Base-by-base conservation (phyloP, 2,888 invertebrate genomes). In the Hemicrepidius hirtus region DNA sequence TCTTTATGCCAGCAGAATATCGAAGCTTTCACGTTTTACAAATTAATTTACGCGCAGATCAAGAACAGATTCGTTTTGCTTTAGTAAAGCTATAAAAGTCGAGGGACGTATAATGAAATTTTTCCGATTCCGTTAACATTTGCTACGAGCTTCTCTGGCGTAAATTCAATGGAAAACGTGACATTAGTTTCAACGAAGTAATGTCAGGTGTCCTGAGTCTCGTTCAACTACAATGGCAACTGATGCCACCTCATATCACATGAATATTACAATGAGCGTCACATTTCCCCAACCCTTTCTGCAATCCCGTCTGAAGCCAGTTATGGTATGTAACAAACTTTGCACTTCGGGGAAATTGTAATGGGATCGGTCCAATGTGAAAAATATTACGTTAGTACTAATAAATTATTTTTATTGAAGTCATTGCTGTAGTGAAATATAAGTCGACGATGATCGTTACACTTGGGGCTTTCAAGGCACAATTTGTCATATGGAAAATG, bases 181-280 rank as follows among this genome's bases (percentile, higher is more conserved):
- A 55, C 55, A 55, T 55, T 55, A 55, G 55, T 55, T 28, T 10
- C 55, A 55, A 55, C 55, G 55, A 55, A 55, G 55, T 18, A 55
- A 32, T 32, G 55, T 55, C 55, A 55, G 55, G 32, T 55, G 55
- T 32, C 55, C 18, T 12, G 16, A 18, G 55, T 7, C 55, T 35
- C 32, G 7, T 32, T 40, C 12, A 37, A 57, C 37, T 37, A 57
- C 57, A 57, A 37, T 57, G 37, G 37, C 37, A 57, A 20, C 37
- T 40, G 57, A 57, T 57, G 37, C 37, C 37, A 37, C 37, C 20
- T 12, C 20, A 10, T 37, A 37, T 37, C 28, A 28, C 53, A 13
- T 28, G 53, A 28, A 46, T 40, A 57, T 32, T 55, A 55, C 55
- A 55, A 49, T 41, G 12, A 21, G 12, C 49, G 21, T 24, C 53